Conservation (phyloP, 2,797 vertebrate species). For the Phrynocephalus guinanensis region DNA sequence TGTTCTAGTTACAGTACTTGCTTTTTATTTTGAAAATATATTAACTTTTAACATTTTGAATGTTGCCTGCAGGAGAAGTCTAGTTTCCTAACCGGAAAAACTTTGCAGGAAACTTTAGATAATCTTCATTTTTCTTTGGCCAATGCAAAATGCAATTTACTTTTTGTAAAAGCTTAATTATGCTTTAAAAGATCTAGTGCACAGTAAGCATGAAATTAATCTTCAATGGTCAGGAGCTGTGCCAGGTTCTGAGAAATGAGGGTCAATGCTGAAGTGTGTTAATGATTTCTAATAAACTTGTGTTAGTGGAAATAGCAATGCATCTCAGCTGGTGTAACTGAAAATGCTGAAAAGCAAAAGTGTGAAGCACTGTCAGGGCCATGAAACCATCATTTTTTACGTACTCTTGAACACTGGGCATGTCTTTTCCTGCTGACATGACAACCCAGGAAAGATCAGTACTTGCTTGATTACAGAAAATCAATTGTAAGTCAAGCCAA, state of each 20-base stretch:
- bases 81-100: background rate
- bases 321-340: conserved; percentile 30
- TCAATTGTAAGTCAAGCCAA: conserved; percentile 20
- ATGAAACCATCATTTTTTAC: conserved; percentile 45
- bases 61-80: background rate
- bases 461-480: conserved; percentile 41
- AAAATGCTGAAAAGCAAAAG: conserved; percentile 46
- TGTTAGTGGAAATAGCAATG: conserved; percentile 45
- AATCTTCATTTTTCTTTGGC: conserved; percentile 12
- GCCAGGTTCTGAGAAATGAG: conserved; percentile 38
- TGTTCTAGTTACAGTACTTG: too few relatives aligned
- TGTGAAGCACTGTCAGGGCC: conserved; percentile 7
- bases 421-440: conserved; percentile 46
- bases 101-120: background rate
- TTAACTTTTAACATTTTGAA: background rate
- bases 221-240: conserved; percentile 24
- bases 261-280: conserved; percentile 38
- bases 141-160: conserved; percentile 15
- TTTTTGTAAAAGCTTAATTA: conserved; percentile 35
- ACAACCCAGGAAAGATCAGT: conserved; percentile 30
- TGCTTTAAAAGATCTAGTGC: conserved; percentile 40
- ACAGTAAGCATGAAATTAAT: conserved; percentile 45
- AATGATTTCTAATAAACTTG: conserved; percentile 25
- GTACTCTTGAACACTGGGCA: conserved; percentile 31
- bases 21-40: background rate